phyloP scores from a whole-genome alignment of 2,113 vertebrate genomes.

The Excalfactoria chinensis region DNA sequence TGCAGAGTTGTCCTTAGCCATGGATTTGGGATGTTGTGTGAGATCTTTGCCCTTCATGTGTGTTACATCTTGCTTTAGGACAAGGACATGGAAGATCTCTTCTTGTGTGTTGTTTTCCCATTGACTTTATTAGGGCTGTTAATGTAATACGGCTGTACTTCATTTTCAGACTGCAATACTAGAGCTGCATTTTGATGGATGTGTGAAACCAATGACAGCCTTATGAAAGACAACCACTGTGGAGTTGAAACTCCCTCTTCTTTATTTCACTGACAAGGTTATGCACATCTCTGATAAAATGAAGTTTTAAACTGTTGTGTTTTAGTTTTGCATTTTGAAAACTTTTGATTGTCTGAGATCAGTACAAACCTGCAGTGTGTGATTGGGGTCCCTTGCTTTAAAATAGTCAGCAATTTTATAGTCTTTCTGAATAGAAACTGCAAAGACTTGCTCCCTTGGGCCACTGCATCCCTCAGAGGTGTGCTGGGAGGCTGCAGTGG shows the following conservation, averaged over 20 bases:
- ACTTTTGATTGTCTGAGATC: neutral
- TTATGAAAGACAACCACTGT: neutral
- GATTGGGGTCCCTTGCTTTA: neutral
- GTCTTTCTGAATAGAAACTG: neutral
- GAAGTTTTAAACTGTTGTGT: neutral
- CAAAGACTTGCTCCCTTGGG: neutral
- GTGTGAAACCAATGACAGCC: neutral
- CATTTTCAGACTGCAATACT: neutral
- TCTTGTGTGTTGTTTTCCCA: neutral
- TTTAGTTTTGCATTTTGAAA: neutral
- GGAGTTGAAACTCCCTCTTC: neutral
- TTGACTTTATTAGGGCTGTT: neutral
- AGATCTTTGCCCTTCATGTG: neutral
- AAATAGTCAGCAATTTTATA: neutral
- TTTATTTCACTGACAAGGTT: constrained; percentile 23
- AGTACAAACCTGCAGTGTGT: neutral
- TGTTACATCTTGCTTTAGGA: neutral
- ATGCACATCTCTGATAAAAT: neutral
- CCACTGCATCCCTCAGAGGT: neutral
- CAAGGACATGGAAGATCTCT: neutral
- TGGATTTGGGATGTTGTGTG: neutral
- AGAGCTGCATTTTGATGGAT: neutral
- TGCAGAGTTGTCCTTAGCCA: neutral
- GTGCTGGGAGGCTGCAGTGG: neutral
- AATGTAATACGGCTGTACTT: neutral